Evolutionary conservation across 2,888 invertebrate genomes (phyloP), one percentile per base, ranked within the genome.

Genomic region (Heliconius cydno): DNA sequence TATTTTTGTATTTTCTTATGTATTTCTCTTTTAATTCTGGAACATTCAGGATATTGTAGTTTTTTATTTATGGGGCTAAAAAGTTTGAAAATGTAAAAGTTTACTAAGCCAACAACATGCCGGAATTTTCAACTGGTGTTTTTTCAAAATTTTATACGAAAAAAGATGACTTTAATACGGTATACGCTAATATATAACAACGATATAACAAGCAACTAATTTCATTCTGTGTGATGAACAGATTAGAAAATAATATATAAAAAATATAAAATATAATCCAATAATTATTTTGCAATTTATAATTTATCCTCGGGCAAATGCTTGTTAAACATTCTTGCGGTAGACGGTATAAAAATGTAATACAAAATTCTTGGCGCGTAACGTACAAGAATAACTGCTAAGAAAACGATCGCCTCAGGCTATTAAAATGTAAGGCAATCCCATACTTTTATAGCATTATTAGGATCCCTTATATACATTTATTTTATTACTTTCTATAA

Each of bases 361-460:
- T 77, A 77, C 76, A 60, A 77, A 77, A 77, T 68, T 77, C 76
- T 34, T 30, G 30, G 76, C 68, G 67, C 68, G 70, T 57, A 77
- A 60, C 57, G 67, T 57, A 77, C 76, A 57, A 77, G 76, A 77
- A 76, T 76, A 76, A 77, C 68, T 68, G 52, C 46, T 70, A 70
- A 60, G 67, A 77, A 73, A 75, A 75, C 75, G 65, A 65, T 75
- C 75, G 75, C 75, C 63, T 46, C 65, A 46, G 65, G 75, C 75
- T 75, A 75, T 75, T 75, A 65, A 75, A 75, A 75, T 46, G 75
- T 75, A 34, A 65, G 65, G 28, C 75, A 75, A 75, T 75, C 46
- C 46, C 65, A 75, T 73, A 73, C 30, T 63, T 75, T 75, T 28
- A 65, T 75, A 75, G 41, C 75, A 75, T 75, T 75, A 73, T 73